These are phyloP conservation scores for Achatina immaculata DNA, from an alignment of 1,140 invertebrate species.

Conservation along the genomic window DNA sequence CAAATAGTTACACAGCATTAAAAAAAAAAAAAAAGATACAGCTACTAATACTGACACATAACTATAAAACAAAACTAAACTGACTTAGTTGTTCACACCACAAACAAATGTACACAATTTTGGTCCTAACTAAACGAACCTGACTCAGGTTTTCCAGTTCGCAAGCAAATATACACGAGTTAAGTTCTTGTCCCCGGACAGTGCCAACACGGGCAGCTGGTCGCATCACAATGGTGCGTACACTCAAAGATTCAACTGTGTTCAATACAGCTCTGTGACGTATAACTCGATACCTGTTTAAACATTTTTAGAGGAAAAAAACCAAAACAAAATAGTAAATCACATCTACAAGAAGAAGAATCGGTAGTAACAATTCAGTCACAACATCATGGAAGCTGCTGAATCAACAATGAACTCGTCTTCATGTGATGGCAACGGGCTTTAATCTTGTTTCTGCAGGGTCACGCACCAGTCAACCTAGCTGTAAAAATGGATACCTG, in stretches of 20 bases:
- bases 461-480: no score
- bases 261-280: conserved; percentile 79
- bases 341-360: not conserved
- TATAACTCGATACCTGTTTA: conserved; percentile 77
- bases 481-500: no score
- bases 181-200: conserved; percentile 66
- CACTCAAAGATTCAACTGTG: conserved; percentile 78
- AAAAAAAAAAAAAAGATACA: no score
- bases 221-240: conserved; percentile 72
- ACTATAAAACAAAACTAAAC: no score
- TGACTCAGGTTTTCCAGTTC: conserved; percentile 79
- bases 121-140: no score
- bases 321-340: not conserved
- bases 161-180: conserved; percentile 76
- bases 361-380: not conserved
- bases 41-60: no score
- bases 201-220: conserved; percentile 46
- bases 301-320: not conserved
- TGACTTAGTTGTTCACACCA: no score
- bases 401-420: no score
- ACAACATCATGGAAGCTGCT: not conserved
- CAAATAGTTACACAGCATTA: no score
- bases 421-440: no score
- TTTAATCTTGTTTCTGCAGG: no score
- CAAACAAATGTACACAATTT: not conserved